Conservation (phyloP, 2,888 invertebrate genomes). For the Desoria tigrina region DNA sequence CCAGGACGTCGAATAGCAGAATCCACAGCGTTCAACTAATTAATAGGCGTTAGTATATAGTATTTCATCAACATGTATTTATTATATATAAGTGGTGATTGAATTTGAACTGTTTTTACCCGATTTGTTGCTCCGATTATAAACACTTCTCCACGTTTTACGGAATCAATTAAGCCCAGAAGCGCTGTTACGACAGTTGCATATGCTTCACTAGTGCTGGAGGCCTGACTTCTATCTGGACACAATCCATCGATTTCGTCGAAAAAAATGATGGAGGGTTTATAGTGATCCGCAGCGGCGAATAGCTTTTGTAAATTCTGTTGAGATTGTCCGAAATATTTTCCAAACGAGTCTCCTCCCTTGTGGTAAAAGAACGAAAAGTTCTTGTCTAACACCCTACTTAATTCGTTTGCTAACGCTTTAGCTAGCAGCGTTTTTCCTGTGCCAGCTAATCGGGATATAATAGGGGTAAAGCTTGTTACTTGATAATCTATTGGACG, state of each 20-base stretch:
- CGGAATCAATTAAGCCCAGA: constrained; percentile 88
- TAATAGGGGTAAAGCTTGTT: constrained; percentile 53
- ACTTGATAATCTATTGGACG: not conserved
- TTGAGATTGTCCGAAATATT: constrained; percentile 94
- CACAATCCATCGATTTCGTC: constrained; percentile 90
- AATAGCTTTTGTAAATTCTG: constrained; percentile 81
- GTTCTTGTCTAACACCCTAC: constrained; percentile 61
- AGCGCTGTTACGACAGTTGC: constrained; percentile 87
- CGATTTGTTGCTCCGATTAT: constrained; percentile 87
- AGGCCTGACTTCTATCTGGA: constrained; percentile 59
- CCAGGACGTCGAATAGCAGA: constrained; percentile 86
- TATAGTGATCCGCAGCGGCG: constrained; percentile 71
- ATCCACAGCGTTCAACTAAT: constrained; percentile 80
- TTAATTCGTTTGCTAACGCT: constrained; percentile 86
- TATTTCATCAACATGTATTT: no score
- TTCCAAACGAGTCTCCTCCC: constrained; percentile 87
- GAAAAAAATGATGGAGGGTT: constrained; percentile 89
- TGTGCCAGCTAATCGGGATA: no score
- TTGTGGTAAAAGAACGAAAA: constrained; percentile 71
- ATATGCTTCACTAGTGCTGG: constrained; percentile 55
- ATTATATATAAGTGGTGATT: no score
- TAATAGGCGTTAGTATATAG: not conserved
- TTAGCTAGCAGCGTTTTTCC: constrained; percentile 88
- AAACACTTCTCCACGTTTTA: constrained; percentile 78
- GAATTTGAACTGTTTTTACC: constrained; percentile 6